These are phyloP conservation scores for Apostichopus leukothele DNA, from an alignment of 53 echinoderm and acorn worm genomes.

Conservation along the genomic window DNA sequence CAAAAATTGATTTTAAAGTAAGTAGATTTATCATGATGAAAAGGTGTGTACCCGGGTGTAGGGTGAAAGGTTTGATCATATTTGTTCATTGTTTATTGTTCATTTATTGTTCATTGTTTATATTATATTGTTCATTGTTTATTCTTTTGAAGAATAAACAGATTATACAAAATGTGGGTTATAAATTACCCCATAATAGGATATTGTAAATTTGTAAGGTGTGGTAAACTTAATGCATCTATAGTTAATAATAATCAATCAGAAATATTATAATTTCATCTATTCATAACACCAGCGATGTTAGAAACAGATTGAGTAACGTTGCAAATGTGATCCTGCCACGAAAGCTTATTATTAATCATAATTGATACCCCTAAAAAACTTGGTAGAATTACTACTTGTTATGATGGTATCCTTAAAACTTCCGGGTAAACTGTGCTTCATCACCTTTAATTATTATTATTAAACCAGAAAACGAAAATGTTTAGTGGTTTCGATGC, in stretches of 20 bases:
- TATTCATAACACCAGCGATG: constrained; percentile 2
- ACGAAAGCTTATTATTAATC: neutral
- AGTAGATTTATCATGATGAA: too few species aligned
- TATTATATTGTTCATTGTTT: too few species aligned
- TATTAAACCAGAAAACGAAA: neutral
- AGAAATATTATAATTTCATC: neutral
- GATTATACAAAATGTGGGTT: too few species aligned
- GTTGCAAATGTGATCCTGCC: neutral
- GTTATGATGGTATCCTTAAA: neutral
- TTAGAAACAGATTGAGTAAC: neutral
- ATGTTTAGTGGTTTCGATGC: too few species aligned
- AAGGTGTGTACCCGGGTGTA: too few species aligned
- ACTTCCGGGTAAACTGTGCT: neutral
- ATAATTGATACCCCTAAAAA: neutral
- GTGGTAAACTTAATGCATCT: neutral
- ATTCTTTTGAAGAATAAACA: too few species aligned
- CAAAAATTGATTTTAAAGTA: too few species aligned
- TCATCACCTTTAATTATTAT: constrained; percentile 5
- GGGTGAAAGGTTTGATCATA: too few species aligned
- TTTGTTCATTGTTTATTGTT: too few species aligned
- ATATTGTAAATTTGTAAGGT: too few species aligned
- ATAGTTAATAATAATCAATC: neutral
- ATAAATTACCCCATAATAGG: too few species aligned
- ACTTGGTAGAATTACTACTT: neutral
- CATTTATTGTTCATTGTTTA: too few species aligned